phyloP scores from a whole-genome alignment of 1,140 invertebrate species.

The Tetraneura akinire region DNA sequence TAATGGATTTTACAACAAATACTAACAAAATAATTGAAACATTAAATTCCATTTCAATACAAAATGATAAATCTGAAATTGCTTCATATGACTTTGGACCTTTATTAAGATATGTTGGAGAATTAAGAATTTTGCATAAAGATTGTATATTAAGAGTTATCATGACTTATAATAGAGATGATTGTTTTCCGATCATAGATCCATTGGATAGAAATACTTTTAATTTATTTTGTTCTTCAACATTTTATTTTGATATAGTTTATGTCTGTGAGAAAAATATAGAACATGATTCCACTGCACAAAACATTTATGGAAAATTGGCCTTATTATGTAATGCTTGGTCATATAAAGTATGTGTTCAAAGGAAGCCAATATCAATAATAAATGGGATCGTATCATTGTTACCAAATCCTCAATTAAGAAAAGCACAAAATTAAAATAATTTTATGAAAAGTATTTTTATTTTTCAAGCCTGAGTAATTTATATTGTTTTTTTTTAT shows the following conservation, averaged over 20 bases:
- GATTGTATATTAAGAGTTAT: constrained; percentile 40
- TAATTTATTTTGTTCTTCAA: constrained; percentile 28
- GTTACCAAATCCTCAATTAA: constrained; percentile 1
- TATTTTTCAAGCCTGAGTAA: neutral
- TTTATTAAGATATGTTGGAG: constrained; percentile 15
- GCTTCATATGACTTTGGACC: constrained; percentile 34
- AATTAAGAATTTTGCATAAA: constrained; percentile 19
- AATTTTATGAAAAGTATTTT: constrained; percentile 10
- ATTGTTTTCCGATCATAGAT: constrained; percentile 44
- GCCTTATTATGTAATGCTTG: constrained; percentile 28
- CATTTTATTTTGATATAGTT: constrained; percentile 35
- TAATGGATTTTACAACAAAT: constrained; percentile 39
- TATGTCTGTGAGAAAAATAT: constrained; percentile 27
- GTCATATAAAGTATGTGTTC: constrained; percentile 40
- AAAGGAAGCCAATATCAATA: constrained; percentile 34
- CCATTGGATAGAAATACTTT: constrained; percentile 26
- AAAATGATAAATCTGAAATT: constrained; percentile 20
- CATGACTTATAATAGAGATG: constrained; percentile 44
- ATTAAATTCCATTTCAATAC: neutral
- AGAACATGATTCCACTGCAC: constrained; percentile 25
- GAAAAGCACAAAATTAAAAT: neutral
- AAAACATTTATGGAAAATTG: constrained; percentile 32
- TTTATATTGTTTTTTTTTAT: too few species aligned
- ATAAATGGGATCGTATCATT: constrained; percentile 31
- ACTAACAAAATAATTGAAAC: constrained; percentile 15